phyloP scores from a whole-genome alignment of 1,140 invertebrate species.

The Thaumatotibia leucotreta region DNA sequence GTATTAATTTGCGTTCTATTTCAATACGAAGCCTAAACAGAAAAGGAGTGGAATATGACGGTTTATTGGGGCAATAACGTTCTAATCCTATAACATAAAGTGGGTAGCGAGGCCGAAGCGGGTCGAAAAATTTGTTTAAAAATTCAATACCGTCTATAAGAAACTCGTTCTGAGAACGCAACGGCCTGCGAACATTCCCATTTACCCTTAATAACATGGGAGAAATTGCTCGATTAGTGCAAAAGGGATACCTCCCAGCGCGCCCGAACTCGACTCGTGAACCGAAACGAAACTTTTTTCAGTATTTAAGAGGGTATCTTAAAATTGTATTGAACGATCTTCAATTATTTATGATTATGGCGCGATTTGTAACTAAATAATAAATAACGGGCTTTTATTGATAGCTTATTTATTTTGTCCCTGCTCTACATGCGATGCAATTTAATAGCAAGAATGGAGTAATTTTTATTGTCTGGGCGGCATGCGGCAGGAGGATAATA shows the following conservation, averaged over 20 bases:
- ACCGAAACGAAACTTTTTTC: conserved; percentile 27
- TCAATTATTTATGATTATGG: conserved; percentile 5
- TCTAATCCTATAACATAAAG: conserved; percentile 62
- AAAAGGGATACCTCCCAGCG: conserved; percentile 44
- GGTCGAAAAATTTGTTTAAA: conserved; percentile 63
- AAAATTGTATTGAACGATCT: conserved; percentile 8
- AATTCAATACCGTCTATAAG: conserved; percentile 47
- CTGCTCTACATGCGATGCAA: too few relatives aligned
- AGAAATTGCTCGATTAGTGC: conserved; percentile 71
- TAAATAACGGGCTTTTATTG: not conserved
- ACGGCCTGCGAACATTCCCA: conserved; percentile 65
- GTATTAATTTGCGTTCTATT: too few relatives aligned
- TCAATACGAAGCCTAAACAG: not conserved
- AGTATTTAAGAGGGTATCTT: conserved; percentile 13
- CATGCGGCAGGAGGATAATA: too few relatives aligned
- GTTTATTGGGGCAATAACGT: conserved; percentile 55
- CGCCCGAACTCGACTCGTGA: conserved; percentile 44
- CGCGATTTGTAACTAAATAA: not conserved
- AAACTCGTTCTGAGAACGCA: conserved; percentile 63
- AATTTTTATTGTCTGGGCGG: too few relatives aligned
- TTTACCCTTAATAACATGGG: conserved; percentile 69
- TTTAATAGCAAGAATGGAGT: too few relatives aligned
- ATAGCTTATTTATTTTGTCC: too few relatives aligned
- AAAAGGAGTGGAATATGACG: conserved; percentile 8
- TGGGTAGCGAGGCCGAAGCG: conserved; percentile 37